Base-by-base conservation (phyloP, 2,888 invertebrate genomes). In the Tiliacea citrago region DNA sequence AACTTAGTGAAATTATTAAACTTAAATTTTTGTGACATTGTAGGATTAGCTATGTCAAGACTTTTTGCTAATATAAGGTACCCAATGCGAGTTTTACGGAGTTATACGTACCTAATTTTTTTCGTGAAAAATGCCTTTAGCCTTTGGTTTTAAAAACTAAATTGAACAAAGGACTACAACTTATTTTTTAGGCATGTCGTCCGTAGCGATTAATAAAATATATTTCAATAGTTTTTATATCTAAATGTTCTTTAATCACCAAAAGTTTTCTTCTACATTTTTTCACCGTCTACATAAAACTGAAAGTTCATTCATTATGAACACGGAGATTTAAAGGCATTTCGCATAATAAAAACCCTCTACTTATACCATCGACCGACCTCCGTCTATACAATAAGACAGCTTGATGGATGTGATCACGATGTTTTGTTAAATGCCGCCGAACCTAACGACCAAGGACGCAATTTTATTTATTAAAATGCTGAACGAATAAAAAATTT, bases 351-450 rank as follows among this genome's bases (percentile, higher is more conserved):
- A 93, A 91, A 92, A 91, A 91, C 86, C 88, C 86, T 90, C 82
- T 88, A 89, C 89, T 90, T 91, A 91, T 91, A 91, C 88, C 80
- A 87, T 89, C 83, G 88, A 91, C 83, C 90, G 91, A 90, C 90
- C 91, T 62, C 90, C 91, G 91, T 93, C 94, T 93, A 93, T 94
- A 92, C 91, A 91, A 92, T 90, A 92, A 92, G 94, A 93, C 94
- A 93, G 92, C 88, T 94, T 95, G 95, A 95, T 94, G 91, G 94
- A 95, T 94, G 94, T 87, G 92, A 91, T 93, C 90, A 88, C 91
- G 91, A 93, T 93, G 92, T 92, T 93, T 93, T 93, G 91, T 93
- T 88, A 89, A 90, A 92, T 89, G 90, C 89, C 88, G 77, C 86
- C 89, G 90, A 90, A 90, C 90, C 89, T 91, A 91, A 91, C 91